Conservation (phyloP, 1,140 invertebrate species). For the Ephestia elutella region DNA sequence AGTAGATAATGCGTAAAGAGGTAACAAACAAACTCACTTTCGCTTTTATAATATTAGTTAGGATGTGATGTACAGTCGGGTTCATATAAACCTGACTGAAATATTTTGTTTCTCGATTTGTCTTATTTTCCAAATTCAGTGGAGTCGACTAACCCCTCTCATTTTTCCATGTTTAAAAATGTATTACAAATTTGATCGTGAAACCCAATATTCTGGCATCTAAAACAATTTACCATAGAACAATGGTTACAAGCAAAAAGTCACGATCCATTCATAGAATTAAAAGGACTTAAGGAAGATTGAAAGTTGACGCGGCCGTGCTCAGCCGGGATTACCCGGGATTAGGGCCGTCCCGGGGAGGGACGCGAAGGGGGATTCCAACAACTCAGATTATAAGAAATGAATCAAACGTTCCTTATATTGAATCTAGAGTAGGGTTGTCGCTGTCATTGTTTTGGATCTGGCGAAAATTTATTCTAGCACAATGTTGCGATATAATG, state of each 20-base stretch:
- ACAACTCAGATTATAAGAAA: conserved; percentile 44
- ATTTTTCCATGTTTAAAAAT: too few species aligned
- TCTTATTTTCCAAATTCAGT: too few species aligned
- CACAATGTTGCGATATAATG: too few species aligned
- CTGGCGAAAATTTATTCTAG: too few species aligned
- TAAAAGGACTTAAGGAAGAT: conserved; percentile 42
- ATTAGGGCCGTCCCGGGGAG: conserved; percentile 22
- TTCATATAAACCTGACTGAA: too few species aligned
- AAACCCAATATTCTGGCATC: neutral
- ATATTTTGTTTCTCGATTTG: too few species aligned
- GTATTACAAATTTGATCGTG: too few species aligned
- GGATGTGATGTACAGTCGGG: too few species aligned
- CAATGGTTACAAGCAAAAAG: conserved; percentile 22
- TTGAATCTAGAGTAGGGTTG: conserved; percentile 29
- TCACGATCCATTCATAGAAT: conserved; percentile 42
- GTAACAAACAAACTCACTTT: too few species aligned
- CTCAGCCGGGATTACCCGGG: conserved; percentile 31
- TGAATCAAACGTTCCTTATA: conserved; percentile 58
- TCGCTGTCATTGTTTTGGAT: neutral
- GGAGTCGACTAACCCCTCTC: too few species aligned
- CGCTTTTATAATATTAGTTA: too few species aligned
- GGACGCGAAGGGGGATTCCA: conserved; percentile 19
- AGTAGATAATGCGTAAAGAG: too few species aligned
- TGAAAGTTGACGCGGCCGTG: conserved; percentile 40
- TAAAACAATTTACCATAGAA: neutral